Evolutionary conservation across 1,140 invertebrate species (phyloP).

Genomic region (Nasonia vitripennis): DNA sequence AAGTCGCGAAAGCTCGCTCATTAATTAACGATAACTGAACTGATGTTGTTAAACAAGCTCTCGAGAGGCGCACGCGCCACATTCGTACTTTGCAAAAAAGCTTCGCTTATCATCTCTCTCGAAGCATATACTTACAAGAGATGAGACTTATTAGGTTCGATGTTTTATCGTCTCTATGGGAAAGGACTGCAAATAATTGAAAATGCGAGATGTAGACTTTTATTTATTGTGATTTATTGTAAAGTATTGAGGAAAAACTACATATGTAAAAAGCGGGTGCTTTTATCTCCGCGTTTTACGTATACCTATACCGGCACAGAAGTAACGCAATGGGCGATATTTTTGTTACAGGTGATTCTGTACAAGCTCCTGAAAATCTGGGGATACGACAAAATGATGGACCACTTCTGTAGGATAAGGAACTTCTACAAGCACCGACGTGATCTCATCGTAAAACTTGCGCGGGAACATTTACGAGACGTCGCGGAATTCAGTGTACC

Average conservation of each 20-base stretch:
- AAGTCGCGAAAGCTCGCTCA: constrained; percentile 27
- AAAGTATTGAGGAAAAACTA: too few species aligned
- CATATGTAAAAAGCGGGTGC: too few species aligned
- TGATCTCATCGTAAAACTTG: constrained; percentile 78
- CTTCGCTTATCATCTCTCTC: background rate
- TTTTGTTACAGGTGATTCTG: constrained; percentile 77
- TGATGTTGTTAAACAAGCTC: background rate
- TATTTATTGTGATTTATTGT: too few species aligned
- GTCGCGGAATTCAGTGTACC: constrained; percentile 82
- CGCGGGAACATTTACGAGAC: constrained; percentile 79
- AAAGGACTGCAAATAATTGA: too few species aligned
- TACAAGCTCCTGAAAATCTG: constrained; percentile 79
- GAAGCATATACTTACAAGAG: too few species aligned
- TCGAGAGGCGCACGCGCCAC: background rate
- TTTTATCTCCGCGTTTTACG: too few species aligned
- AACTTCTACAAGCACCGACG: constrained; percentile 81
- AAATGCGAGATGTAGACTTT: too few species aligned
- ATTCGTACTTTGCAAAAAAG: background rate
- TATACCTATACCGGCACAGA: too few species aligned
- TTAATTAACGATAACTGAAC: constrained; percentile 40
- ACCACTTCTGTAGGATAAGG: constrained; percentile 78
- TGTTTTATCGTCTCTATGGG: too few species aligned
- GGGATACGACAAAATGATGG: constrained; percentile 78
- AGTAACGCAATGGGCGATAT: too few species aligned
- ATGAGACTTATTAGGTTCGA: too few species aligned